These are phyloP conservation scores for Zaprionus ghesquierei DNA, from an alignment of 1,140 invertebrate genomes.

Conservation along the genomic window DNA sequence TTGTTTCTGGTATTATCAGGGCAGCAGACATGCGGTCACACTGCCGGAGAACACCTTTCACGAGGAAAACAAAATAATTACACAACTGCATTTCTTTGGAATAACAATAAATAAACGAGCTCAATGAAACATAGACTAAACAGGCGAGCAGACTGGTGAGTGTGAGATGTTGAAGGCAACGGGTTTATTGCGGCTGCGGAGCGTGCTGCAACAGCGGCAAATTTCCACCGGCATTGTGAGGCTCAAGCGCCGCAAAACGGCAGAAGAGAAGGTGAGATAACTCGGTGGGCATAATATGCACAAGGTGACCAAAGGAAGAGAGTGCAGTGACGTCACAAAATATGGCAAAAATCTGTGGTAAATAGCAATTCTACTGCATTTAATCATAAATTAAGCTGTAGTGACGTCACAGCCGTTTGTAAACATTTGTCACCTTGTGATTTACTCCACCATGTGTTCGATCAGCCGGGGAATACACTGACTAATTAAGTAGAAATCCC, in stretches of 20 bases:
- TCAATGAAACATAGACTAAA: constrained; percentile 2
- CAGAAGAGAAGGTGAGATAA: constrained; percentile 83
- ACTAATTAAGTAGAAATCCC: constrained; percentile 83
- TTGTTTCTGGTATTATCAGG: background rate
- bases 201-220: background rate
- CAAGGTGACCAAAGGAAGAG: constrained; percentile 43
- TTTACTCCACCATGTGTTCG: background rate
- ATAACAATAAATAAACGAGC: background rate
- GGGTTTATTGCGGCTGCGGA: constrained; percentile 16
- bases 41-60: background rate
- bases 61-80: constrained; percentile 24
- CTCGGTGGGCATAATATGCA: background rate
- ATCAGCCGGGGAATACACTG: constrained; percentile 28
- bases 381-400: no score
- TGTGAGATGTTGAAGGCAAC: constrained; percentile 42
- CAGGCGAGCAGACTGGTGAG: background rate
- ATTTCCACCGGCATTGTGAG: constrained; percentile 42
- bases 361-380: no score
- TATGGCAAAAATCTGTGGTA: no score
- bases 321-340: background rate
- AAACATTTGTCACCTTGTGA: background rate
- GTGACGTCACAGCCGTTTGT: background rate
- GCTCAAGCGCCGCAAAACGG: constrained; percentile 83
- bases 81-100: constrained; percentile 19
- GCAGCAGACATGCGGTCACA: background rate